Conservation (phyloP, 2,888 invertebrate genomes). For the Heteromyza rotundicornis region DNA sequence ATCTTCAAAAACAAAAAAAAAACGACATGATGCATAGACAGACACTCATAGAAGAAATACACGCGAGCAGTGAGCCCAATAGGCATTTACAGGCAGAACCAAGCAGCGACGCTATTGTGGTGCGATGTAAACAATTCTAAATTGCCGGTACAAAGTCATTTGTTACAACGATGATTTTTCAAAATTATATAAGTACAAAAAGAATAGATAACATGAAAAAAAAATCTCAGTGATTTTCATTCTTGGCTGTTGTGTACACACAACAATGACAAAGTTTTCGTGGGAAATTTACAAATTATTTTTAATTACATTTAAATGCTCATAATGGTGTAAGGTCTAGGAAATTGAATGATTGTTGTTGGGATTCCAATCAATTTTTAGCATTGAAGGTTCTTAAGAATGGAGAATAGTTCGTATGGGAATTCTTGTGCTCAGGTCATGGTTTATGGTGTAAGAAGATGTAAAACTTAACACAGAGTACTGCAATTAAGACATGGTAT, state of each 20-base stretch:
- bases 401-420: too few relatives aligned
- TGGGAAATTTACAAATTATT: conserved; percentile 9
- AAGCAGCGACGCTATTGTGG: too few relatives aligned
- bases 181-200: background rate
- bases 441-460: too few relatives aligned
- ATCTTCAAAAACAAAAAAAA: background rate
- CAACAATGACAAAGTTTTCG: background rate
- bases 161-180: background rate
- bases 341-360: background rate
- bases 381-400: too few relatives aligned
- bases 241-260: background rate
- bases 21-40: background rate
- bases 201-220: too few relatives aligned
- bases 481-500: too few relatives aligned
- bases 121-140: too few relatives aligned
- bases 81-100: background rate
- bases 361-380: too few relatives aligned
- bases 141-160: background rate
- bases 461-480: too few relatives aligned
- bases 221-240: background rate
- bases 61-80: background rate
- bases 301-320: conserved; percentile 9
- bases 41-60: background rate
- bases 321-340: background rate
- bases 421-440: too few relatives aligned